Conservation (phyloP, 53 echinoderm and acorn worm genomes). For the Holothuria leucospilota region DNA sequence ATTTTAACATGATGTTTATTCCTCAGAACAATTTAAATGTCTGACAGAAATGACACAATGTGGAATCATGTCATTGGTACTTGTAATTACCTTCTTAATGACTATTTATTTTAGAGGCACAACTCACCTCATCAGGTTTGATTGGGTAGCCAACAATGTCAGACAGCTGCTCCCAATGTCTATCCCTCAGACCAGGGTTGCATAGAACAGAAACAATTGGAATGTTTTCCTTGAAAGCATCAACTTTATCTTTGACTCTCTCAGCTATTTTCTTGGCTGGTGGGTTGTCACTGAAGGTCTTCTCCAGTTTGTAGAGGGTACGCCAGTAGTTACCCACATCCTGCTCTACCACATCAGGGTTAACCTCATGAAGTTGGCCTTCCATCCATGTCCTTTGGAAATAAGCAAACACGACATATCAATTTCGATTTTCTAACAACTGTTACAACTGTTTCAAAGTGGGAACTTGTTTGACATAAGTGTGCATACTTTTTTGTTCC, state of each 20-base stretch:
- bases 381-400: slow-evolving; percentile 83
- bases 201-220: slow-evolving; percentile 85
- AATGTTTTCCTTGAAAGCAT: slow-evolving; percentile 90
- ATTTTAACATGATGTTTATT: too few species aligned
- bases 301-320: slow-evolving; percentile 93
- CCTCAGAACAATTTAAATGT: too few species aligned
- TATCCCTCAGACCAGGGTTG: slow-evolving; percentile 89
- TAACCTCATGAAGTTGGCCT: slow-evolving; percentile 84
- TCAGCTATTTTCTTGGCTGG: slow-evolving; percentile 89
- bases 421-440: not conserved
- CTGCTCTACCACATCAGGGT: slow-evolving; percentile 85
- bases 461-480: not conserved
- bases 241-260: slow-evolving; percentile 94
- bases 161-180: slow-evolving; percentile 93
- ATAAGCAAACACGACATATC: slow-evolving; percentile 7
- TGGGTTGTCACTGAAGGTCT: slow-evolving; percentile 79
- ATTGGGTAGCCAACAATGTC: slow-evolving; percentile 89
- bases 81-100: too few species aligned
- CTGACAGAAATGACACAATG: too few species aligned
- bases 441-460: not conserved
- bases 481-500: not conserved
- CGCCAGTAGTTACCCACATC: slow-evolving; percentile 99
- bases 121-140: slow-evolving; percentile 93
- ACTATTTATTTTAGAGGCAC: too few species aligned
- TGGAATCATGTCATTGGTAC: too few species aligned